These are phyloP conservation scores for Aporophyla lueneburgensis DNA, from an alignment of 2,888 invertebrate species.

Conservation along the genomic window DNA sequence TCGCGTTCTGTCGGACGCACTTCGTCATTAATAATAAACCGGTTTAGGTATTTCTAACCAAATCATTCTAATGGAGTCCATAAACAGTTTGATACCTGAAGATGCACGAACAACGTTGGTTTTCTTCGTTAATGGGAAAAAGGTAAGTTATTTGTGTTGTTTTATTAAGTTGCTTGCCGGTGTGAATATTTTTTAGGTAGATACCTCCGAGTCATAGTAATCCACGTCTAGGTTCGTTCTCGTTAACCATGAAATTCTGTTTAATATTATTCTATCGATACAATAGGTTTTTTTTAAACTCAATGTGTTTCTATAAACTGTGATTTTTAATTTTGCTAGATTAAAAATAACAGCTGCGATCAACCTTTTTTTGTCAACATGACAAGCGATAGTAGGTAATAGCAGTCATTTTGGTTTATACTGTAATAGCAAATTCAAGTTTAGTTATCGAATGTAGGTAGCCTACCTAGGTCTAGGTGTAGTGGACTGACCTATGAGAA, in stretches of 20 bases:
- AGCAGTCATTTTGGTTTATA: no score
- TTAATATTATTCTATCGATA: background rate
- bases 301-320: no score
- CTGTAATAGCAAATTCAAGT: no score
- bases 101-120: slow-evolving; percentile 81
- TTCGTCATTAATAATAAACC: slow-evolving; percentile 23
- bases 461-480: no score
- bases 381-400: no score
- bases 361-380: no score
- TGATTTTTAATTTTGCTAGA: no score
- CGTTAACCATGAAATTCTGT: slow-evolving; percentile 2
- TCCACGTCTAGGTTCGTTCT: background rate
- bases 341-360: no score
- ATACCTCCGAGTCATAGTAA: background rate
- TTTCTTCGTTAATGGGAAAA: slow-evolving; percentile 92
- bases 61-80: slow-evolving; percentile 34
- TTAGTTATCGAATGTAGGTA: no score
- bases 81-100: slow-evolving; percentile 71
- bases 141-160: slow-evolving; percentile 82
- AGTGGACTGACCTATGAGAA: background rate
- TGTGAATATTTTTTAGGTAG: background rate
- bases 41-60: slow-evolving; percentile 28
- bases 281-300: background rate
- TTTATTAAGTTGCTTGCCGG: background rate
- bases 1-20: slow-evolving; percentile 57